Evolutionary conservation across 2,797 vertebrate genomes (phyloP).

Genomic region (Sarcoramphus papa): DNA sequence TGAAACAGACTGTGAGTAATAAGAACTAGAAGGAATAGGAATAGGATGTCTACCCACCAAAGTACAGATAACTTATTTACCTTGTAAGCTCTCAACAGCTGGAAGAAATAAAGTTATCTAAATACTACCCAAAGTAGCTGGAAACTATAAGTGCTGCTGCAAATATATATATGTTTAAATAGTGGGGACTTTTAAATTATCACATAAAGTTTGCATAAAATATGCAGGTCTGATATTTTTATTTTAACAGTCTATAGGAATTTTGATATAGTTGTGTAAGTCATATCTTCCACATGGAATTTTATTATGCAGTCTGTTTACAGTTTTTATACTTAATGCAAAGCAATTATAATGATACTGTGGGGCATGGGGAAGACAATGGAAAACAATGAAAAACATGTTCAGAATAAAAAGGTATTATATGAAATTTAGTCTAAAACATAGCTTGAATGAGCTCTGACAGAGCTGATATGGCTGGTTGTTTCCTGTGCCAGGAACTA

Average conservation of each 20-base stretch:
- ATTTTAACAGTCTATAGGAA: not conserved
- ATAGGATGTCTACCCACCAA: not conserved
- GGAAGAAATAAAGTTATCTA: conserved; percentile 37
- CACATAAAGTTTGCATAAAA: not conserved
- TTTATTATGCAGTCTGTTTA: not conserved
- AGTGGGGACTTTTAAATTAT: not conserved
- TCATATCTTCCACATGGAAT: not conserved
- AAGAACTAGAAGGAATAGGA: conserved; percentile 7
- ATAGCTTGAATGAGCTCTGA: conserved; percentile 69
- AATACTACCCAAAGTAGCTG: conserved; percentile 6
- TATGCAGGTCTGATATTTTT: not conserved
- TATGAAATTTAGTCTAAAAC: conserved; percentile 62
- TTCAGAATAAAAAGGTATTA: conserved; percentile 47
- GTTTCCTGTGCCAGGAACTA: conserved; percentile 79
- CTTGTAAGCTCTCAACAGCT: conserved; percentile 10
- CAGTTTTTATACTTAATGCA: not conserved
- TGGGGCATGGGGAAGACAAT: not conserved
- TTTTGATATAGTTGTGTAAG: not conserved
- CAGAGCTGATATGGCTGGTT: conserved; percentile 53
- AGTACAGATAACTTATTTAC: conserved; percentile 42
- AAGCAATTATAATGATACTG: not conserved
- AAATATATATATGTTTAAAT: not conserved
- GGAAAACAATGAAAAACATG: conserved; percentile 22
- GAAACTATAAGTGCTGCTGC: not conserved
- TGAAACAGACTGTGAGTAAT: conserved; percentile 33